Conservation (phyloP, 2,113 vertebrate genomes). For the Phycodurus eques region DNA sequence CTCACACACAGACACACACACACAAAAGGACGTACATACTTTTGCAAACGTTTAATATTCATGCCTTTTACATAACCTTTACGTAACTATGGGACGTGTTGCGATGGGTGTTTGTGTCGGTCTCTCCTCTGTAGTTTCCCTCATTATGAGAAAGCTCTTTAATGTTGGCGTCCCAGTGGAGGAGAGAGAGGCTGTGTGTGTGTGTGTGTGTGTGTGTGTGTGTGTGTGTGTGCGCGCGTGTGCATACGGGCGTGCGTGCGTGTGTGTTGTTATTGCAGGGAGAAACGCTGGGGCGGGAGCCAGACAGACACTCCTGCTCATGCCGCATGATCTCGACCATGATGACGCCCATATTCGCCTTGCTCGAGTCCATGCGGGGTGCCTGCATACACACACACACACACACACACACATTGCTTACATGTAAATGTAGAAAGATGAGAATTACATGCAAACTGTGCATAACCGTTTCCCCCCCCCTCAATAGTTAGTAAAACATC, state of each 20-base stretch:
- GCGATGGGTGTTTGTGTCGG: conserved; percentile 29
- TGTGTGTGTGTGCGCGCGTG: conserved; percentile 2
- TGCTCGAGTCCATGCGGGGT: conserved; percentile 6
- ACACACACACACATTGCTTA: neutral
- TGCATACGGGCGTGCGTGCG: neutral
- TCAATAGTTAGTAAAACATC: no score
- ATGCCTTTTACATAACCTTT: conserved; percentile 69
- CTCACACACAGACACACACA: conserved; percentile 14
- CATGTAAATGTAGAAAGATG: neutral
- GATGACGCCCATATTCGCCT: conserved; percentile 57
- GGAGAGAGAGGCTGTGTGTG: conserved; percentile 33
- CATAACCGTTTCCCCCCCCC: no score
- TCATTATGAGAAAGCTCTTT: conserved; percentile 73
- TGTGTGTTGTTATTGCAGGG: conserved; percentile 60
- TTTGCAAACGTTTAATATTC: conserved; percentile 59
- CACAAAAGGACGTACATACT: conserved; percentile 2
- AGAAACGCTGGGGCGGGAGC: conserved; percentile 43
- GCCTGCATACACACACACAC: neutral
- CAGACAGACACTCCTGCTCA: conserved; percentile 58
- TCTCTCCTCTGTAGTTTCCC: conserved; percentile 71
- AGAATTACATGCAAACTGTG: neutral
- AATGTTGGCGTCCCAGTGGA: conserved; percentile 72
- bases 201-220: conserved; percentile 10
- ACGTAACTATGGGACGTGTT: conserved; percentile 58
- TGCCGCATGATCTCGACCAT: conserved; percentile 53